phyloP scores from a whole-genome alignment of 2,797 vertebrate genomes.

The Gastrophryne carolinensis region DNA sequence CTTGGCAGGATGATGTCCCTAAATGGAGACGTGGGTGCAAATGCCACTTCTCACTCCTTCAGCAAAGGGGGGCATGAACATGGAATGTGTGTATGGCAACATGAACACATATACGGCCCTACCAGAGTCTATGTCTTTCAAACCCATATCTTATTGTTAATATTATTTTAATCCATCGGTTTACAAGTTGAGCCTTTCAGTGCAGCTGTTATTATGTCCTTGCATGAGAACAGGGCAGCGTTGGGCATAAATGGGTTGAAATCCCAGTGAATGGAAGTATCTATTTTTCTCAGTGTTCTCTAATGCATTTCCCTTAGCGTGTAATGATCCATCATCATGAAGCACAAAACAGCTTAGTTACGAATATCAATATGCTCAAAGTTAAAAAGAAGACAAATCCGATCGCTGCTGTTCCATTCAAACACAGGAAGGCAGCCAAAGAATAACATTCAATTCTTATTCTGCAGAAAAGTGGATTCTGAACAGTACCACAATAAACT shows the following conservation, averaged over 20 bases:
- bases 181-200: too few relatives aligned
- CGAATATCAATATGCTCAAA: background rate
- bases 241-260: background rate
- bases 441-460: background rate
- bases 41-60: too few relatives aligned
- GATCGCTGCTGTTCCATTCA: background rate
- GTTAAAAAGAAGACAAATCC: background rate
- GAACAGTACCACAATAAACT: background rate
- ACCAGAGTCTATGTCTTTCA: too few relatives aligned
- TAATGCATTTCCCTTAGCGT: background rate
- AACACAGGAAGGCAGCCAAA: background rate
- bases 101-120: too few relatives aligned
- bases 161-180: too few relatives aligned
- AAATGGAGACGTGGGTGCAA: too few relatives aligned
- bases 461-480: background rate
- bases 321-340: background rate
- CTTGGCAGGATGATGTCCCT: too few relatives aligned
- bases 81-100: too few relatives aligned
- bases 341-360: background rate
- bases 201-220: too few relatives aligned
- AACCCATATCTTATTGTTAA: too few relatives aligned
- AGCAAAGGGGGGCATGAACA: too few relatives aligned
- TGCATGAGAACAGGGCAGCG: background rate
- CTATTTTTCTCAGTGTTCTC: background rate
- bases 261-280: background rate